Evolutionary conservation across 2,888 invertebrate species (phyloP).

Genomic region (Dicyrtomina minuta): DNA sequence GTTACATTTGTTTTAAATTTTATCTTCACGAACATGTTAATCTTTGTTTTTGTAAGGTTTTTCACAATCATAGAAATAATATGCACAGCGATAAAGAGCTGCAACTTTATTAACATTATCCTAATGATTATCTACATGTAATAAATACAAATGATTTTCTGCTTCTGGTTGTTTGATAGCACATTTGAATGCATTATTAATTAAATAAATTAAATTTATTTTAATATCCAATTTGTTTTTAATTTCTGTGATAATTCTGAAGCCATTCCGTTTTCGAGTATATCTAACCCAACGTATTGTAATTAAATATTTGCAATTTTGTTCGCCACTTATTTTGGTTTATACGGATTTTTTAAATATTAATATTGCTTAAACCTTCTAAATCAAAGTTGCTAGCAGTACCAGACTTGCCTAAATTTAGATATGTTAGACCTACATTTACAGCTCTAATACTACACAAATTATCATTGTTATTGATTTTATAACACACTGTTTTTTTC

Average conservation of each 20-base stretch:
- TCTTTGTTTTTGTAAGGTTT: too few species aligned
- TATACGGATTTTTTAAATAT: too few species aligned
- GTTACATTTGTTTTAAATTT: neutral
- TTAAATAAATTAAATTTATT: too few species aligned
- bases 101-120: neutral
- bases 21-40: too few species aligned
- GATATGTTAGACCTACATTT: too few species aligned
- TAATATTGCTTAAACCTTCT: too few species aligned
- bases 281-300: neutral
- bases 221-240: neutral
- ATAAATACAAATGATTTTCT: neutral
- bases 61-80: too few species aligned
- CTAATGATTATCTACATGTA: neutral
- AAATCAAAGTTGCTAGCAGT: too few species aligned
- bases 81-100: neutral
- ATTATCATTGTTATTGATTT: too few species aligned
- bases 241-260: neutral
- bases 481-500: too few species aligned
- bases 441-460: too few species aligned
- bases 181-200: neutral
- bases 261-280: neutral
- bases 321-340: neutral
- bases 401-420: too few species aligned
- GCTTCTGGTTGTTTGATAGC: neutral
- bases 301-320: neutral